Evolutionary conservation across 2,888 invertebrate species (phyloP), one percentile per base, ranked within the genome.

Genomic region (Gastrophysa polygoni): DNA sequence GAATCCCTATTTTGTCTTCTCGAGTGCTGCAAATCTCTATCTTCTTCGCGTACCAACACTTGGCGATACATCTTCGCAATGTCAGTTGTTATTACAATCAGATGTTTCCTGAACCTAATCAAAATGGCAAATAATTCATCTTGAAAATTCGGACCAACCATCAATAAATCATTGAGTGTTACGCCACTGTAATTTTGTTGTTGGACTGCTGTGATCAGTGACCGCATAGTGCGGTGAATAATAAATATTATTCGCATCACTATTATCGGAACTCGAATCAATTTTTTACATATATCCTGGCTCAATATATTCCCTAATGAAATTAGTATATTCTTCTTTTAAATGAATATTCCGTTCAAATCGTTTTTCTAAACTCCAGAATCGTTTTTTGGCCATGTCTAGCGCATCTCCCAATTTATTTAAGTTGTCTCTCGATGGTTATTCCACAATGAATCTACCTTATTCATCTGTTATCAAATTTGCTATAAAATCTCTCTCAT

Each of bases 21-120:
- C 3, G 81, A 46, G 5, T 73, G 55, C 46, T 80, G 80, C n/a
- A 58, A 43, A 14, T 20, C n/a, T 18, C 59, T 16, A 14, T 62
- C 43, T 18, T 38, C 29, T 5, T 43, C 47, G 5, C 38, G 8
- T 10, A 65, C 48, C 20, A 51, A 10, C 14, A 58, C 44, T 57
- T 56, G 58, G 4, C 67, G 44, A 34, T 61, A 57, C 64, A 61
- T 64, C 50, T 64, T 64, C 6, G 50, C 34, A 11, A 64, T 55
- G 21, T 64, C 64, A 1, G 49, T 56, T 10, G 50, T 44, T 10
- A 65, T 46, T 2, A 59, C 47, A 48, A 51, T 58, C 16, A 14
- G 21, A 24, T 51, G 21, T 46, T 46, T 59, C n/a, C 59, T 46
- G n/a, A 54, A 59, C 21, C 47, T n/a, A 8, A 52, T 10, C 20